Base-by-base conservation (phyloP, 2,113 vertebrate genomes). In the Candoia aspera region DNA sequence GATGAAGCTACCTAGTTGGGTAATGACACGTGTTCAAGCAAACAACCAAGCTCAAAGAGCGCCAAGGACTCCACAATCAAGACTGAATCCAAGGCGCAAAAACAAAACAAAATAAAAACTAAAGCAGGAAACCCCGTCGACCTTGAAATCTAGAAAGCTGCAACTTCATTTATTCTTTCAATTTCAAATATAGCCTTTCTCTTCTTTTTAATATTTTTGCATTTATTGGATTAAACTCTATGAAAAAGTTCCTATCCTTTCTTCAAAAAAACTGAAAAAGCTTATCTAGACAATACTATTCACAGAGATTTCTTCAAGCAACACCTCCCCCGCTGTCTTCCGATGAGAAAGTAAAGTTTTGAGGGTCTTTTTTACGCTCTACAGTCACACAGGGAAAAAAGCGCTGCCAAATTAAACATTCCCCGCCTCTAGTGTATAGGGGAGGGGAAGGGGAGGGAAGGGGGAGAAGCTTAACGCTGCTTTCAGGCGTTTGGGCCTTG, bases 401-500 rank as follows among this genome's bases (percentile, higher is more conserved):
- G 24, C 24, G 21, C 62, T 3, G 3, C 73, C n/a, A 13, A 33
- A 49, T 49, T 49, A 49, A 49, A 49, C 49, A 49, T 5, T 49
- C 73, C 13, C 73, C 73, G 73, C 73, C 73, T 11, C n/a, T 5
- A 49, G 49, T 49, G 3, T 49, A 8, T 49, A 49, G 49, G 49
- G 49, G 73, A 79, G 15, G 17, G 33, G 0, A n/a, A 33, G 17
- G 17, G 73, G 19, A 1, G 6, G 37, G 37, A 37, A 37, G 1
- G 19, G 73, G 2, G 8, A 79, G 33, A 79, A 21, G 73, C 8
- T 21, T 37, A 42, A 37, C 73, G 15, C 21, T 9, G 73, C 9
- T 42, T 21, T 37, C 8, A 79, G 0, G 17, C 19, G 33, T 29
- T 0, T 90, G 94, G 86, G 33, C 86, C 0, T 9, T 9, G 0